These are phyloP conservation scores for Dendroctonus valens DNA, from an alignment of 1,140 invertebrate species.

Conservation along the genomic window DNA sequence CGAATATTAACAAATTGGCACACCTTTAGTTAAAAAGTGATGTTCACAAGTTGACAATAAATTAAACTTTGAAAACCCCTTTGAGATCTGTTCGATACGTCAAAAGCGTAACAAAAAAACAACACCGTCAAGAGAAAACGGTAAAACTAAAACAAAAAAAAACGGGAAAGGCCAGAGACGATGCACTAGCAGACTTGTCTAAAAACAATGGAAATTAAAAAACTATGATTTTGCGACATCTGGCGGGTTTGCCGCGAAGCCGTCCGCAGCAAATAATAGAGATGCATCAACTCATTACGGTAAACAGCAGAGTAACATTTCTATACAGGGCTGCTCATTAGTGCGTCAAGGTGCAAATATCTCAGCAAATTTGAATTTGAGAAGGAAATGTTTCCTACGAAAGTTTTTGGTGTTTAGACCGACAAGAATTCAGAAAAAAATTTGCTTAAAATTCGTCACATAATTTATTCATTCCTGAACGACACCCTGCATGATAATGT, in stretches of 20 bases:
- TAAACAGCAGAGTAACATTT: too few relatives aligned
- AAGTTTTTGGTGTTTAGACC: too few relatives aligned
- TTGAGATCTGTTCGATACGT: neutral
- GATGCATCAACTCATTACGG: too few relatives aligned
- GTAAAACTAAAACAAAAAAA: conserved; percentile 23
- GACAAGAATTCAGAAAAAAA: too few relatives aligned
- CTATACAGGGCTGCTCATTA: too few relatives aligned
- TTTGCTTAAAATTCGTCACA: too few relatives aligned
- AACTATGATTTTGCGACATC: conserved; percentile 9
- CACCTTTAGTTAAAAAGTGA: conserved; percentile 18
- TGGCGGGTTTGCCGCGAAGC: neutral
- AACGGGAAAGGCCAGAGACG: conserved; percentile 14
- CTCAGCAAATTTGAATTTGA: too few relatives aligned
- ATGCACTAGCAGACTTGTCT: conserved; percentile 15
- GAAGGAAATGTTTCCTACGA: too few relatives aligned
- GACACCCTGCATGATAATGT: too few relatives aligned
- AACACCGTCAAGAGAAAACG: conserved; percentile 6
- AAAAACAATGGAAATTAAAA: conserved; percentile 25
- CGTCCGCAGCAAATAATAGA: too few relatives aligned
- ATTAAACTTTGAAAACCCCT: neutral
- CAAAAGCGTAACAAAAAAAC: conserved; percentile 3
- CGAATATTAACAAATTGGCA: conserved; percentile 18
- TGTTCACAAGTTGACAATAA: conserved; percentile 2
- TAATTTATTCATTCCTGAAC: too few relatives aligned
- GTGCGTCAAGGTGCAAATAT: too few relatives aligned